Conservation (phyloP, 1,140 invertebrate genomes). For the Lordiphosa mommai region DNA sequence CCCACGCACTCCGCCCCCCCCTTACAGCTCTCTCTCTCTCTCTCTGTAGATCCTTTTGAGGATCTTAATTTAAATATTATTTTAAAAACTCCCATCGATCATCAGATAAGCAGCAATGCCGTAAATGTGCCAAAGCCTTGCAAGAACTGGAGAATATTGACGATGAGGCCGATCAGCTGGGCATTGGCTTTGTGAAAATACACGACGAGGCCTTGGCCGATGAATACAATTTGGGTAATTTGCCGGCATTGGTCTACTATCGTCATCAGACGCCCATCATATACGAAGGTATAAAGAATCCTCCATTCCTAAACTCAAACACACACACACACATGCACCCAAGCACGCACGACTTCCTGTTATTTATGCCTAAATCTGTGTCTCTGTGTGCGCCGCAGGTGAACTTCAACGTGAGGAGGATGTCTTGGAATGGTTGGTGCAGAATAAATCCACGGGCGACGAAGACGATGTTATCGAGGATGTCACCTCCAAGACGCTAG, state of each 20-base stretch:
- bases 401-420: conserved; percentile 95
- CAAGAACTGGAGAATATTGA: conserved; percentile 96
- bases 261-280: conserved; percentile 96
- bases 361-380: too few relatives aligned
- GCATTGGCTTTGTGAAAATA: conserved; percentile 97
- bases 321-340: conserved; percentile 9
- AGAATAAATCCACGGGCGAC: conserved; percentile 94
- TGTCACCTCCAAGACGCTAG: conserved; percentile 92
- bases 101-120: conserved; percentile 94
- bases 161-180: conserved; percentile 96
- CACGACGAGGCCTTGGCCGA: conserved; percentile 94
- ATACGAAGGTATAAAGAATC: conserved; percentile 88
- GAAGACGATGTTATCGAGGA: conserved; percentile 97
- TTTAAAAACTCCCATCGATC: conserved; percentile 9
- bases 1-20: conserved; percentile 5
- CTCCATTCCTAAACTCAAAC: conserved; percentile 11
- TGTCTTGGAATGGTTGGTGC: conserved; percentile 95
- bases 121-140: conserved; percentile 93
- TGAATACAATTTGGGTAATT: conserved; percentile 93
- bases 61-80: too few relatives aligned
- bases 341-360: conserved; percentile 3
- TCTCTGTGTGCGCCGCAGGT: conserved; percentile 83
- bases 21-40: not conserved
- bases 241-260: conserved; percentile 95
- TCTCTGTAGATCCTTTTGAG: too few relatives aligned